Conservation (phyloP, 2,113 vertebrate genomes). For the Leucosticte australis region DNA sequence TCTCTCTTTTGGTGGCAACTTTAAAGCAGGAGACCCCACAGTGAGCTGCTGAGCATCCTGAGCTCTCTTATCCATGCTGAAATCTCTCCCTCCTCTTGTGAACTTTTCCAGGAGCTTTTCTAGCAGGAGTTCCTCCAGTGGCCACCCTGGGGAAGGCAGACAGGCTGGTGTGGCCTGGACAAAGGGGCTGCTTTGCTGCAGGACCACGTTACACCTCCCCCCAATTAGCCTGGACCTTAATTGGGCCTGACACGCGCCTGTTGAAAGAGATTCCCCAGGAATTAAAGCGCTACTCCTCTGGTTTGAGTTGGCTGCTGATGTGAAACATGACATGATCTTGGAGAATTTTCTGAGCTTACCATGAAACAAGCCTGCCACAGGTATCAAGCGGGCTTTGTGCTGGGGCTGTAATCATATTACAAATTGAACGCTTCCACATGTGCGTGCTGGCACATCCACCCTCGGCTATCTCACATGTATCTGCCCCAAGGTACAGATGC, state of each 20-base stretch:
- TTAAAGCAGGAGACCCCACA: neutral
- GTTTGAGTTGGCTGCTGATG: constrained; percentile 76
- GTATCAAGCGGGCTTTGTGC: constrained; percentile 79
- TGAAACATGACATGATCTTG: constrained; percentile 73
- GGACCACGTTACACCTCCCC: constrained; percentile 57
- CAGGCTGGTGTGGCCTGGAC: constrained; percentile 46
- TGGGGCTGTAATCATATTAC: constrained; percentile 76
- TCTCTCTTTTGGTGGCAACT: neutral
- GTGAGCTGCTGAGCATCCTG: neutral
- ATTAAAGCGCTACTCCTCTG: constrained; percentile 70
- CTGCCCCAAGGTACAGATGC: constrained; percentile 60
- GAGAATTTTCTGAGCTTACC: constrained; percentile 68
- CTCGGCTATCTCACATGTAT: constrained; percentile 54
- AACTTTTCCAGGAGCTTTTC: neutral
- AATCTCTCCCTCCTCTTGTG: neutral
- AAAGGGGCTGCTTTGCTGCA: constrained; percentile 66
- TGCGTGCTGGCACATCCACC: constrained; percentile 72
- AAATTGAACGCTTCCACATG: constrained; percentile 84
- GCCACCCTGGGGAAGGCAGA: neutral
- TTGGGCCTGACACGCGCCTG: constrained; percentile 75
- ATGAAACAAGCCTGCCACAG: constrained; percentile 74
- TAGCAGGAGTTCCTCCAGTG: neutral
- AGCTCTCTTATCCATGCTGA: accelerated
- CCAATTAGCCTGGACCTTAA: constrained; percentile 77
- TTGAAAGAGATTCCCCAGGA: constrained; percentile 77